Percentiles rank a stretch among this genome's conserved stretches.
These are phyloP conservation scores for Pocillopora verrucosa DNA, from an alignment of 64 coral and sea anemone species.

Conservation along the genomic window DNA sequence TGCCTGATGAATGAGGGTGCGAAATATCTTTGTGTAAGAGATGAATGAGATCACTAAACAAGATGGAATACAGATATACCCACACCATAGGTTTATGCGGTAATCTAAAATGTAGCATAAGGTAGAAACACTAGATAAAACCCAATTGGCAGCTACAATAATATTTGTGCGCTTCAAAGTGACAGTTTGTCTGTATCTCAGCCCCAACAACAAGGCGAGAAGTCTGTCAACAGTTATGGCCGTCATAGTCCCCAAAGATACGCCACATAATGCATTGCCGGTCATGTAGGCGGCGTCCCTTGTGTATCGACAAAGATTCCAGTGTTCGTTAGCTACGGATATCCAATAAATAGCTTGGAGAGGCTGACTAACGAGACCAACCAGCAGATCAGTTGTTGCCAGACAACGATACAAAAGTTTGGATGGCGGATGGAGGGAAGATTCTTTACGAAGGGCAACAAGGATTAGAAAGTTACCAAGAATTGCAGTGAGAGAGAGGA, in stretches of 20 bases:
- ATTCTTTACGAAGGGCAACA: no score
- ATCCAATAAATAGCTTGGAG: no score
- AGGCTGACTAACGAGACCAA: no score
- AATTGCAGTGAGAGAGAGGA: no score
- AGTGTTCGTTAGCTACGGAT: no score
- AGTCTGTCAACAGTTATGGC: neutral
- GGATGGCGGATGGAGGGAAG: no score
- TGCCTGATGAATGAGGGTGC: neutral
- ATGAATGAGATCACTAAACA: neutral
- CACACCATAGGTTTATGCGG: neutral
- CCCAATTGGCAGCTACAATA: neutral
- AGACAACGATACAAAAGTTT: no score
- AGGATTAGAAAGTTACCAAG: no score
- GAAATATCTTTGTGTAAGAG: neutral
- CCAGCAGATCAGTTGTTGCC: no score
- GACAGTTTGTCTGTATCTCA: neutral
- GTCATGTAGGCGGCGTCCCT: neutral
- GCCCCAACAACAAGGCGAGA: neutral
- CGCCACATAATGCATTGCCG: no score
- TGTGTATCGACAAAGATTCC: neutral
- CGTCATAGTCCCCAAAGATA: neutral
- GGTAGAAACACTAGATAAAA: neutral
- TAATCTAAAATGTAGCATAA: neutral
- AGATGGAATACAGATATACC: neutral
- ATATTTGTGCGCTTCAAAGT: neutral